A percentile compares a stretch with the other conserved stretches of the same genome.
Conservation (phyloP, 2,888 invertebrate species). For the Gymnosoma rotundatum region DNA sequence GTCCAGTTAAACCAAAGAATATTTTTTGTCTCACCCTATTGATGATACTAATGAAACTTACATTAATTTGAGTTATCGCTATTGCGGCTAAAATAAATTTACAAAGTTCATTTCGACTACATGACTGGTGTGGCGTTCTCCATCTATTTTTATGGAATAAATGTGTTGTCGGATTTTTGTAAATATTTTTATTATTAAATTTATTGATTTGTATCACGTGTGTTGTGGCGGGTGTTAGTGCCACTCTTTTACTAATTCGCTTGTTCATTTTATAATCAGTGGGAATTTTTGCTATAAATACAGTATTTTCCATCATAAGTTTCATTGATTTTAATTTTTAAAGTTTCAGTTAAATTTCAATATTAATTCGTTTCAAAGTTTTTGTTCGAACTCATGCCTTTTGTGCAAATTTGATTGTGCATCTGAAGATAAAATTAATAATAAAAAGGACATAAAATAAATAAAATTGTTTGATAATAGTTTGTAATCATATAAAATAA, state of each 20-base stretch:
- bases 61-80: not conserved
- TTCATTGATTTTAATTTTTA: constrained; percentile 1
- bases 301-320: constrained; percentile 13
- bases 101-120: not conserved
- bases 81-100: not conserved
- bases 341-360: not conserved
- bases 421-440: not conserved
- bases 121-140: not conserved
- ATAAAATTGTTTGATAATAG: too few relatives aligned
- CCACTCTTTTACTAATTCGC: not conserved
- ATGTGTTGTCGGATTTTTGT: constrained; percentile 6
- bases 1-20: constrained; percentile 25
- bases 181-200: constrained; percentile 27
- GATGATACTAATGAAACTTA: not conserved
- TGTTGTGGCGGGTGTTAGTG: not conserved
- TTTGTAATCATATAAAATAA: too few relatives aligned
- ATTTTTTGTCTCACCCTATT: constrained; percentile 15
- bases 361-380: not conserved
- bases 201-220: constrained; percentile 22
- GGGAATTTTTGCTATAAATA: constrained; percentile 35
- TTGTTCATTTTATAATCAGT: constrained; percentile 31
- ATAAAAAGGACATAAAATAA: too few relatives aligned
- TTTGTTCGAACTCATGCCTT: too few relatives aligned
- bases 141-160: constrained; percentile 4
- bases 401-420: too few relatives aligned